Evolutionary conservation across 2,888 invertebrate genomes (phyloP).

Genomic region (Entomobrya proxima): DNA sequence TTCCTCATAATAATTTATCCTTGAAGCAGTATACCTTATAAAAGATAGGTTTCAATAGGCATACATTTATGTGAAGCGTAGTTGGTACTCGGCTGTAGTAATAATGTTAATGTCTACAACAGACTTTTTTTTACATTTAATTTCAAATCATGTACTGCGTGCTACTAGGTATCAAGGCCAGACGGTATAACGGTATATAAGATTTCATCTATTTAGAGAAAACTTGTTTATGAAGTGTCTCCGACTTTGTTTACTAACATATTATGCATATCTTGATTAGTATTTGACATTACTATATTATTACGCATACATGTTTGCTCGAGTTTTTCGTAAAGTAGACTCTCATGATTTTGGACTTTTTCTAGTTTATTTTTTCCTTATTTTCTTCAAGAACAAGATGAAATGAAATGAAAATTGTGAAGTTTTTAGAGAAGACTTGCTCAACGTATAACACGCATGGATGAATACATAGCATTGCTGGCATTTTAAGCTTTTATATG

Average conservation of each 20-base stretch:
- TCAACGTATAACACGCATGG: constrained; percentile 10
- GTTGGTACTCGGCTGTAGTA: not conserved
- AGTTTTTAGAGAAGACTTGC: constrained; percentile 11
- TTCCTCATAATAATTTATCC: too few species aligned
- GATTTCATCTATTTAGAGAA: too few species aligned
- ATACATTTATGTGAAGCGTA: not conserved
- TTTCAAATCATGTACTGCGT: too few species aligned
- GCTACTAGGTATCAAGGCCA: too few species aligned
- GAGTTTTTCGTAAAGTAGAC: not conserved
- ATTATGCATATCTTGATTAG: constrained; percentile 7
- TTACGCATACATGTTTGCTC: not conserved
- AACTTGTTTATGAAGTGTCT: too few species aligned
- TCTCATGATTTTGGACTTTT: not conserved
- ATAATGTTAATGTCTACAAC: not conserved
- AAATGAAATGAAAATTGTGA: constrained; percentile 36
- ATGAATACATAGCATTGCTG: not conserved
- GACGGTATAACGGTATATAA: too few species aligned
- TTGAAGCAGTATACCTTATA: too few species aligned
- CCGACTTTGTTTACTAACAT: too few species aligned
- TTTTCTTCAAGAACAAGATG: not conserved
- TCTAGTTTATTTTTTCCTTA: not conserved
- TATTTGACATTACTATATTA: constrained; percentile 19
- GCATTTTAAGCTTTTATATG: not conserved
- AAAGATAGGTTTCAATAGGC: too few species aligned
- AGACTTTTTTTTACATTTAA: too few species aligned